Percentiles rank a stretch among this genome's conserved stretches.
Evolutionary conservation across 1,140 invertebrate species (phyloP).

Genomic region (Ephestia elutella): DNA sequence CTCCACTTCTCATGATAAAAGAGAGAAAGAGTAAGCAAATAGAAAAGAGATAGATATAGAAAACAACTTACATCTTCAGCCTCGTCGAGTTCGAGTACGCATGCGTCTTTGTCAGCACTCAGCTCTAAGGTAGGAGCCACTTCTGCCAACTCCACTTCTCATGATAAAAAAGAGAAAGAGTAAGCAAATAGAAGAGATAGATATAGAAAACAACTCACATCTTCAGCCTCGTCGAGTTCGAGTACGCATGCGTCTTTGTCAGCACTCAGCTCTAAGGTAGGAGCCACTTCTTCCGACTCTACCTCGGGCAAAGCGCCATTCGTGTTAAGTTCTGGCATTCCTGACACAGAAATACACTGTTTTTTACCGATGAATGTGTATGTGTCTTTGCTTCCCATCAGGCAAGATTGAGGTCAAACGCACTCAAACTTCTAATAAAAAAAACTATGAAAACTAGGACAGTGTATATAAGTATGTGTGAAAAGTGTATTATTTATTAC

Average conservation of each 20-base stretch:
- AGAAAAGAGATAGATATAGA: no score
- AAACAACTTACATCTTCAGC: conserved; percentile 58
- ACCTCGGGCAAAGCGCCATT: conserved; percentile 32
- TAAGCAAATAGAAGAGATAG: no score
- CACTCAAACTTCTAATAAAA: no score
- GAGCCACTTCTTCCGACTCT: conserved; percentile 46
- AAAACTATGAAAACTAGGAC: no score
- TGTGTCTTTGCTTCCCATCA: no score
- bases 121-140: conserved; percentile 47
- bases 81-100: conserved; percentile 55
- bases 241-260: conserved; percentile 60
- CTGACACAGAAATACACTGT: conserved; percentile 15
- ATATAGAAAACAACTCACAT: conserved; percentile 36
- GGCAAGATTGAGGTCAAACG: no score
- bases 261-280: conserved; percentile 44
- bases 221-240: conserved; percentile 58
- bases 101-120: conserved; percentile 55
- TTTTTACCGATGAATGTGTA: no score
- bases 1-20: no score
- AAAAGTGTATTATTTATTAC: no score
- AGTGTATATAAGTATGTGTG: no score
- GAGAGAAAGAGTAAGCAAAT: no score
- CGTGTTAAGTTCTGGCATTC: conserved; percentile 21
- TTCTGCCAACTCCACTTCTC: conserved; percentile 43
- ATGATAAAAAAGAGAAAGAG: no score